Evolutionary conservation across 2,888 invertebrate genomes (phyloP).

Genomic region (Leptogaster cylindrica): DNA sequence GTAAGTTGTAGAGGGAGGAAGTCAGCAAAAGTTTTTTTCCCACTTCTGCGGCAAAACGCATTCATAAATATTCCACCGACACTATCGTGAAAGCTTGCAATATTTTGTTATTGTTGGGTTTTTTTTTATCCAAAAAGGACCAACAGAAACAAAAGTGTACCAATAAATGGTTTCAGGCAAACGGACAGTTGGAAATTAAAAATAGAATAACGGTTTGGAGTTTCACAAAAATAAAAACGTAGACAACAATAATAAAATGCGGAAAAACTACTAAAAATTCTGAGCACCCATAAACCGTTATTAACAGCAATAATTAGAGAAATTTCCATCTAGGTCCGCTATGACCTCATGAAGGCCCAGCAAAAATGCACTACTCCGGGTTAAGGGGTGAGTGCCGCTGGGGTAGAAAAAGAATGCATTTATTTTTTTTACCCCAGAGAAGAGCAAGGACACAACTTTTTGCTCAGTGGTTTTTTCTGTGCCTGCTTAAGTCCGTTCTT

Average conservation of each 20-base stretch:
- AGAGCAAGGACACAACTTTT: no score
- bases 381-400: no score
- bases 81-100: slow-evolving; percentile 37
- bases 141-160: slow-evolving; percentile 7
- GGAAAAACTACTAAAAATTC: slow-evolving; percentile 40
- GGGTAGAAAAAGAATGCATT: no score
- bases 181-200: slow-evolving; percentile 24
- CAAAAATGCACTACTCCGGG: no score
- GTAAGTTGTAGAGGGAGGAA: no score
- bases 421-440: no score
- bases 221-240: slow-evolving; percentile 3
- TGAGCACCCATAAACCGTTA: slow-evolving; percentile 38
- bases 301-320: slow-evolving; percentile 37
- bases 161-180: neutral
- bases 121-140: neutral
- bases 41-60: slow-evolving; percentile 38
- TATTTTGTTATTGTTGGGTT: no score
- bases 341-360: neutral
- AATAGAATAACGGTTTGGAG: neutral
- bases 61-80: slow-evolving; percentile 46
- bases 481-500: no score
- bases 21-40: no score
- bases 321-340: slow-evolving; percentile 27
- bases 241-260: slow-evolving; percentile 38
- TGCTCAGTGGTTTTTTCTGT: no score